Conservation (phyloP, 2,888 invertebrate species). For the Plutella xylostella region DNA sequence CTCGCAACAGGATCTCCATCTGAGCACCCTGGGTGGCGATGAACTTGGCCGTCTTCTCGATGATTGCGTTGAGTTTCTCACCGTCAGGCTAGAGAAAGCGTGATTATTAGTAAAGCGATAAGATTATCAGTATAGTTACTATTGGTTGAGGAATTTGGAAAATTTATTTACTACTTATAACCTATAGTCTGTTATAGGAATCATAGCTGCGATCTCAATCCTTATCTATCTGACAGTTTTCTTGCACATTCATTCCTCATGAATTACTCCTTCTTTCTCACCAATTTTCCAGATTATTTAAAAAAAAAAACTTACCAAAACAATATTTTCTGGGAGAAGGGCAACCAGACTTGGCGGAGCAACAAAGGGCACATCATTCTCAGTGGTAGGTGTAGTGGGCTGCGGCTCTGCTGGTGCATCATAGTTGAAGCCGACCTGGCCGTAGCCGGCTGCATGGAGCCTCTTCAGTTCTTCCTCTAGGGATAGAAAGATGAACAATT, state of each 20-base stretch:
- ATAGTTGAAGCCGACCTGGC: conserved; percentile 84
- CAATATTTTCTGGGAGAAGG: conserved; percentile 78
- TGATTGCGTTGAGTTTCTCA: conserved; percentile 90
- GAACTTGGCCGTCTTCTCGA: conserved; percentile 94
- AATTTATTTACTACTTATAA: no score
- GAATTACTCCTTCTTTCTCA: no score
- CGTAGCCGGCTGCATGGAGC: conserved; percentile 80
- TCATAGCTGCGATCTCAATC: no score
- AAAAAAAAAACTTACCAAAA: conserved; percentile 66
- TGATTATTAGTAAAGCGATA: no score
- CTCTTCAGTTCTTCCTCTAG: conserved; percentile 95
- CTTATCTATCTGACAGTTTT: no score
- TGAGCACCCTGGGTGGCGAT: conserved; percentile 92
- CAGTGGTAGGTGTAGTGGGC: conserved; percentile 66
- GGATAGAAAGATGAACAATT: no score
- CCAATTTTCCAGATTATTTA: not conserved
- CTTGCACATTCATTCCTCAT: no score
- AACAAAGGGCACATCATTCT: conserved; percentile 80
- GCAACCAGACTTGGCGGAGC: conserved; percentile 77
- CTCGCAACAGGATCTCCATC: conserved; percentile 98
- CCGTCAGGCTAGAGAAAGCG: conserved; percentile 86
- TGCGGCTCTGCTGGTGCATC: conserved; percentile 64
- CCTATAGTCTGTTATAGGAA: no score
- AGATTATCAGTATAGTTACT: no score
- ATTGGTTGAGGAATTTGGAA: no score